These are phyloP conservation scores for Arizona elegans DNA, from an alignment of 2,113 vertebrate species.

Conservation along the genomic window DNA sequence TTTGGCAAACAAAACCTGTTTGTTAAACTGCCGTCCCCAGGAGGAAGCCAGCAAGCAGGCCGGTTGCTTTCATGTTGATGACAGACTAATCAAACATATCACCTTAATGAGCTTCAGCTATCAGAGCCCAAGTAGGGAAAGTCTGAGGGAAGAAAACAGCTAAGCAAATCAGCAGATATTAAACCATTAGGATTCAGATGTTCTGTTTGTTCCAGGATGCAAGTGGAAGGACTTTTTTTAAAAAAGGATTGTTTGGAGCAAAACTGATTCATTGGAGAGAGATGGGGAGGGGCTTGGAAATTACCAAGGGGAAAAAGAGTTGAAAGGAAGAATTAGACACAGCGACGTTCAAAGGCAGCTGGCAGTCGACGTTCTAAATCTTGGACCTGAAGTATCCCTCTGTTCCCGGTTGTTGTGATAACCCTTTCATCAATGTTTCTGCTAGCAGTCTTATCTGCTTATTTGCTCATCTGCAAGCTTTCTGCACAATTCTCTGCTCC, in stretches of 20 bases:
- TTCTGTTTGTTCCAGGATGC: slow-evolving; percentile 4
- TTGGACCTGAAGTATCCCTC: not conserved
- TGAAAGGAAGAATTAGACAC: not conserved
- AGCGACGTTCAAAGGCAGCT: too few species aligned
- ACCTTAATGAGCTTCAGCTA: slow-evolving; percentile 23
- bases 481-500: not conserved
- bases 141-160: slow-evolving; percentile 14
- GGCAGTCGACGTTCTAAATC: not conserved
- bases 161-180: not conserved
- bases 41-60: slow-evolving; percentile 37
- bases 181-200: not conserved
- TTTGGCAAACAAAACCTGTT: slow-evolving; percentile 39
- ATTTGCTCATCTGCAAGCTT: not conserved
- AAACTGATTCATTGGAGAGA: slow-evolving; percentile 3
- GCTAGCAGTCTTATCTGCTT: not conserved
- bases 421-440: not conserved
- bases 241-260: not conserved
- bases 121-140: not conserved
- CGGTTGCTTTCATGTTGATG: slow-evolving; percentile 13
- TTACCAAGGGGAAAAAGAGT: not conserved
- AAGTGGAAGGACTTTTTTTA: not conserved
- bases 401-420: not conserved
- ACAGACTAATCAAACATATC: slow-evolving; percentile 31
- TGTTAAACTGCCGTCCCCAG: slow-evolving; percentile 5
- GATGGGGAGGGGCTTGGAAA: not conserved